Percentiles rank a stretch among this genome's conserved stretches.
Evolutionary conservation across 2,113 vertebrate genomes (phyloP).

Genomic region (Hippocampus abdominalis): DNA sequence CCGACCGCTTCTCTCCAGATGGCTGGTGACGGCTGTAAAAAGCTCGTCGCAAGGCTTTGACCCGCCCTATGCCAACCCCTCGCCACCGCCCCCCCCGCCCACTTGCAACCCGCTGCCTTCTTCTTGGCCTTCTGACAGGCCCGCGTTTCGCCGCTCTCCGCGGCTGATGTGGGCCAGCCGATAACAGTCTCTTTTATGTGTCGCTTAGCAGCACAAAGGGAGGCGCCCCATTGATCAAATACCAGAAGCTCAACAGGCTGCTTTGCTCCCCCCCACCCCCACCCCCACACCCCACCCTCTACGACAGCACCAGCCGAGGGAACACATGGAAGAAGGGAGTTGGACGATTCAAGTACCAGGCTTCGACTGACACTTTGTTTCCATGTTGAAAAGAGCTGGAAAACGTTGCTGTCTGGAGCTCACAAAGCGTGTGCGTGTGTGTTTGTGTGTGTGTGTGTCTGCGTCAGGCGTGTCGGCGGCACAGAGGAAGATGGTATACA

Average conservation of each 20-base stretch:
- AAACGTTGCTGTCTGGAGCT: constrained; percentile 6
- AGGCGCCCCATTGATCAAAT: constrained; percentile 75
- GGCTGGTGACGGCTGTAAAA: constrained; percentile 70
- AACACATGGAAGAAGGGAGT: constrained; percentile 30
- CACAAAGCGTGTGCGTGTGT: not conserved
- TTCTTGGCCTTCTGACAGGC: constrained; percentile 13
- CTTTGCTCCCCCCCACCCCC: not conserved
- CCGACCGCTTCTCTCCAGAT: constrained; percentile 46
- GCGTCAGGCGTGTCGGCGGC: constrained; percentile 11
- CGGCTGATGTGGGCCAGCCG: constrained; percentile 67
- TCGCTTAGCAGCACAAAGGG: constrained; percentile 76
- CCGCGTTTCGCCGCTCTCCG: constrained; percentile 53
- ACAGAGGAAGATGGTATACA: constrained; percentile 5
- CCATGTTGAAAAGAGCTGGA: constrained; percentile 19
- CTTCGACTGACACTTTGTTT: constrained; percentile 33
- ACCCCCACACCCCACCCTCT: not conserved
- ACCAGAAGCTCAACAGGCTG: constrained; percentile 73
- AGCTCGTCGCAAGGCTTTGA: constrained; percentile 68
- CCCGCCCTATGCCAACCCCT: constrained; percentile 46
- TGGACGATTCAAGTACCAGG: constrained; percentile 36
- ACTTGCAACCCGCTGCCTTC: constrained; percentile 22
- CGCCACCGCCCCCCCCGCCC: constrained; percentile 45
- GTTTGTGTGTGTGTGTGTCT: not conserved
- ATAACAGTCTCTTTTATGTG: constrained; percentile 77
- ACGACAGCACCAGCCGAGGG: constrained; percentile 42